Base-by-base conservation (phyloP, 1,140 invertebrate genomes). In the Cryptotermes secundus region DNA sequence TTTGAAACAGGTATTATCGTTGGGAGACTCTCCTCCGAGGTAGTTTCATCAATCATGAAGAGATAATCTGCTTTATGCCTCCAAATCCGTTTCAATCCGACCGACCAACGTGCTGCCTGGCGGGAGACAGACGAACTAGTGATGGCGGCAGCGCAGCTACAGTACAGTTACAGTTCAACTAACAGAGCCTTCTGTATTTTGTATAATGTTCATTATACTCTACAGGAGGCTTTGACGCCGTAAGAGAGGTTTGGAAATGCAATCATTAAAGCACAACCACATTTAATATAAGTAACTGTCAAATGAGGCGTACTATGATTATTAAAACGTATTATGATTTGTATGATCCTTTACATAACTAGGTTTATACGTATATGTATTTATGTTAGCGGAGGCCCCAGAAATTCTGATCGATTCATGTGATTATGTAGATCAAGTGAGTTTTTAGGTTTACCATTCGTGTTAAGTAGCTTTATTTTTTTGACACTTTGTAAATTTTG, bases 51-150 rank as follows among this genome's bases (percentile, higher is more conserved):
- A 92, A 92, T 92, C 92, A 92, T 91, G 89, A 90, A 87, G 87
- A 92, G 92, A 92, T 92, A 92, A 92, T 92, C 92, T 92, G 89
- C 89, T 92, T 91, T 90, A 90, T 90, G 91, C 91, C 89, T 89
- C 87, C 24, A 80, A 85, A 89, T 90, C 90, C 91, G 90, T 89
- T 82, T 53, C 81, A 82, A 82, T 82, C 81, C 81, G 81, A 42
- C 72, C 42, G 79, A 72, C 65, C 59, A 34, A 35, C 83, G 79
- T 34, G 53, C 59, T 36, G 83, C 42, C 83, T 45, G 35, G 53
- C 35, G 59, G 49, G 59, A 72, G 83, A 59, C 49, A 42, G 72
- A 42, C 24, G 59, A 65, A 65, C 72, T 35, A 42, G 72, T 34
- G 42, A 59, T 59, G 45, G 82, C 34, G 82, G 35, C 34, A 34